These are phyloP conservation scores for Labeo rohita DNA, from an alignment of 2,113 vertebrate species.

Conservation along the genomic window DNA sequence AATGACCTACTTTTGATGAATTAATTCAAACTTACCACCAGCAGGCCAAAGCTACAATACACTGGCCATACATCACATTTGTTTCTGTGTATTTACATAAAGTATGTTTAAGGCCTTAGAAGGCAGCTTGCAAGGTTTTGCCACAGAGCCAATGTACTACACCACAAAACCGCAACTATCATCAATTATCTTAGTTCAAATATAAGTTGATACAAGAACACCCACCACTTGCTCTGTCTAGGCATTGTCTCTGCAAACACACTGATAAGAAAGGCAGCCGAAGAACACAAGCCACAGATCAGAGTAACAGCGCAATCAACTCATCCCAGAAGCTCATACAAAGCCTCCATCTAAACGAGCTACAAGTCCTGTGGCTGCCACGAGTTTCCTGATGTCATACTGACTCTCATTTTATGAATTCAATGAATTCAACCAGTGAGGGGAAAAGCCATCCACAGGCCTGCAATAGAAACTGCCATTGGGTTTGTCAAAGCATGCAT, in stretches of 20 bases:
- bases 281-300: constrained; percentile 28
- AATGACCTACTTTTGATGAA: no score
- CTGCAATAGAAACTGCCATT: neutral
- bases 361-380: neutral
- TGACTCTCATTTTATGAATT: neutral
- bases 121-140: neutral
- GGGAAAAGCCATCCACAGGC: neutral
- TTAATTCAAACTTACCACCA: neutral
- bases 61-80: neutral
- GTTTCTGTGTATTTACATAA: neutral
- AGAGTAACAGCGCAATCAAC: constrained; percentile 14
- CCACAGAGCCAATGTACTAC: neutral
- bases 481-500: neutral
- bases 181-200: neutral
- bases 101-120: neutral
- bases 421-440: neutral
- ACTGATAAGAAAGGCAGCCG: constrained; percentile 46
- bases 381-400: constrained; percentile 31
- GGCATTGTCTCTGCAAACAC: constrained; percentile 43
- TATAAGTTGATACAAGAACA: neutral
- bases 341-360: constrained; percentile 1
- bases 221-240: neutral
- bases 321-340: constrained; percentile 34
- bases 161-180: neutral
- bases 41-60: neutral